Percentiles rank a stretch among this genome's conserved stretches.
phyloP scores from a whole-genome alignment of 2,113 vertebrate genomes.

The Athene cunicularia region DNA sequence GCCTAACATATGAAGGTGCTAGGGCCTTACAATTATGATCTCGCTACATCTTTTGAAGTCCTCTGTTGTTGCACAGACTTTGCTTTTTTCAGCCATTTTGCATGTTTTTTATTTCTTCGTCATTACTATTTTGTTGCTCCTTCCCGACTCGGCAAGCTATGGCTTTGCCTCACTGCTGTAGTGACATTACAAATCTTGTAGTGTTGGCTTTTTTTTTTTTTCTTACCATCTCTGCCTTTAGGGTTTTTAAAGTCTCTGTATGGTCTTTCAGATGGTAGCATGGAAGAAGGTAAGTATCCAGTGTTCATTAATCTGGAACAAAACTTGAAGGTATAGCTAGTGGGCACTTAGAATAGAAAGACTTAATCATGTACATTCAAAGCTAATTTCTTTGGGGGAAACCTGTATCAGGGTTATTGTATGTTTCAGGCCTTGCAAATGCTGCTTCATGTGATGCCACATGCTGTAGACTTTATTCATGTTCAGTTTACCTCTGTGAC shows the following conservation, averaged over 20 bases:
- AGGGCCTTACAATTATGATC: background rate
- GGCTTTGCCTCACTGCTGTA: background rate
- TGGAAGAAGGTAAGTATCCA: background rate
- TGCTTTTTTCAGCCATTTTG: background rate
- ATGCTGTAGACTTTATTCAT: background rate
- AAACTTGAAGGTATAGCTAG: background rate
- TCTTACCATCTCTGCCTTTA: background rate
- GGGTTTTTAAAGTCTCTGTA: background rate
- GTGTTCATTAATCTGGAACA: background rate
- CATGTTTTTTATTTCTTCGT: background rate
- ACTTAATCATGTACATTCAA: background rate
- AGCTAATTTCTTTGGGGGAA: background rate
- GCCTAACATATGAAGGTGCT: fast-evolving
- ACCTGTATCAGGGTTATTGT: background rate
- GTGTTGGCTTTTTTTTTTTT: background rate
- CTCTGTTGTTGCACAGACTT: background rate
- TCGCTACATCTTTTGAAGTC: background rate
- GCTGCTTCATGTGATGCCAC: background rate
- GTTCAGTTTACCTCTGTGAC: background rate
- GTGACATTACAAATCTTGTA: background rate
- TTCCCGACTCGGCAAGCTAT: background rate
- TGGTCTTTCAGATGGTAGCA: background rate
- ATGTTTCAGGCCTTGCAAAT: background rate
- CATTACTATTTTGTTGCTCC: background rate
- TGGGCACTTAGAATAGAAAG: background rate